Evolutionary conservation across 1,140 invertebrate genomes (phyloP), one percentile per base, ranked within the genome.

Genomic region (Drosophila orosa): DNA sequence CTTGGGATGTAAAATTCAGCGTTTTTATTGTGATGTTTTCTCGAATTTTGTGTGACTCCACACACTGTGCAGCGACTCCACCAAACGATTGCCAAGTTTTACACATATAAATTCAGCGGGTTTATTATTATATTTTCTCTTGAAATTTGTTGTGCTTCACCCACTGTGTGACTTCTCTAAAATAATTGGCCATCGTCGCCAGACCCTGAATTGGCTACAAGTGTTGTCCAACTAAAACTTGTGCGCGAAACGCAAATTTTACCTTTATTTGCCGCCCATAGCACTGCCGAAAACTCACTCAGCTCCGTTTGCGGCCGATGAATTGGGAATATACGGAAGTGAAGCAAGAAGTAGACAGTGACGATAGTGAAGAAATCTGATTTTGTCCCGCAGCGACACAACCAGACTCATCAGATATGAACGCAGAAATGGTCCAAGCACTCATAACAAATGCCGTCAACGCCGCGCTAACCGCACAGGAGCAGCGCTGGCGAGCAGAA

Each of bases 331-430:
- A 33, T 37, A 45, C 7, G 37, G 56, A 58, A 9, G 7, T 39
- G 7, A 57, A 57, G 12, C 35, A 40, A 27, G 31, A 58, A 58
- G n/a, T 55, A 39, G 50, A 55, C 8, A 55, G 50, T 15, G 48
- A 58, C 35, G 35, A 58, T 15, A 67, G 54, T 9, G 9, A 47
- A 27, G 31, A 58, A 10, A 24, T 57, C 5, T 5, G 22, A 40
- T 39, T 37, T 22, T 27, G 24, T 8, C 22, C 37, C 25, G 13
- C n/a, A 4, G 25, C n/a, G 13, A 57, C 15, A 22, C 40, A 44
- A 19, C 31, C 17, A 17, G 22, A 45, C 19, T 27, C 37, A 39
- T 17, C 37, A 17, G 37, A 39, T 17, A 39, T 39, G n/a, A 39
- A 39, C 8, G n/a, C 37, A 9, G 37, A 39, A 9, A 39, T 39